Percentiles rank a stretch among this genome's conserved stretches.
phyloP scores from a whole-genome alignment of 2,888 invertebrate species.

The Acanthococcus lagerstroemiae region DNA sequence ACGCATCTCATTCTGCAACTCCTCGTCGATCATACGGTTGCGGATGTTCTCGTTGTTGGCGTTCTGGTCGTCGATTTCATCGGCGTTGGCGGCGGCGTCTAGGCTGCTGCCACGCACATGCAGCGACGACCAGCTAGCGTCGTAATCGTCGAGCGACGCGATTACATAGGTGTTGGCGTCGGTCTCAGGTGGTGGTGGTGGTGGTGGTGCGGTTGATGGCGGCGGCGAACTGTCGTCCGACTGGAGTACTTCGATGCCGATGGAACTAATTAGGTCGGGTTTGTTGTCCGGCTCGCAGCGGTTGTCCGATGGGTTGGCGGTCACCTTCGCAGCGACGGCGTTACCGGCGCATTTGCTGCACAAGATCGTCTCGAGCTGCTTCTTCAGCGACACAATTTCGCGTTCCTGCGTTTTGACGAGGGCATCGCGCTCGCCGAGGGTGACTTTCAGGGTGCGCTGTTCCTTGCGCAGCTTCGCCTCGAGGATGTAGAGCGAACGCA shows the following conservation, averaged over 20 bases:
- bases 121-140: conserved; percentile 6
- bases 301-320: too few relatives aligned
- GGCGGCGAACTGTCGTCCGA: background rate
- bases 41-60: conserved; percentile 6
- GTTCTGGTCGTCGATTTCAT: conserved; percentile 2
- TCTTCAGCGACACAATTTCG: conserved; percentile 55
- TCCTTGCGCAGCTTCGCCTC: conserved; percentile 63
- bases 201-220: too few relatives aligned
- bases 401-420: conserved; percentile 59
- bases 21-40: conserved; percentile 9
- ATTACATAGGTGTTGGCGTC: conserved; percentile 9
- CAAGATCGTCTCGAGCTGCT: conserved; percentile 33
- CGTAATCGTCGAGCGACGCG: conserved; percentile 14
- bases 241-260: conserved; percentile 42
- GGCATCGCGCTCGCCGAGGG: conserved; percentile 59
- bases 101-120: background rate
- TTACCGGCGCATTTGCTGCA: background rate
- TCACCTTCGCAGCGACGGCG: conserved; percentile 42
- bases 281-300: too few relatives aligned
- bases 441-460: conserved; percentile 58
- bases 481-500: conserved; percentile 58
- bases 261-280: conserved; percentile 44
- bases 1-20: conserved; percentile 5
- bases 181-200: too few relatives aligned
- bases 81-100: background rate